Conservation (phyloP, 2,888 invertebrate species). For the Drepana falcataria region DNA sequence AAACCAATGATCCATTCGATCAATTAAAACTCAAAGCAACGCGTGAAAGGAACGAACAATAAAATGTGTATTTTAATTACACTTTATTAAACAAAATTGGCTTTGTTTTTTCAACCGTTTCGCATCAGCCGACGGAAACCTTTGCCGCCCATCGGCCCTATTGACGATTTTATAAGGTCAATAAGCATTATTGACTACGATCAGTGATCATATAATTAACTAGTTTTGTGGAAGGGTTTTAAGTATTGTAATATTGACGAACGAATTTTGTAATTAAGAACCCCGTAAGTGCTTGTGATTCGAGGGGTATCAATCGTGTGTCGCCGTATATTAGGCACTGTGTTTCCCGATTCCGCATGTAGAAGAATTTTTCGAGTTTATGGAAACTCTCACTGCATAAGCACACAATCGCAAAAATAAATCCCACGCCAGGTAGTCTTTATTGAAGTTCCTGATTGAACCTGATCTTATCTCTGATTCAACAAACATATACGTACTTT, state of each 20-base stretch:
- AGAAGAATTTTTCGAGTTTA: too few relatives aligned
- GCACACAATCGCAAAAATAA: too few relatives aligned
- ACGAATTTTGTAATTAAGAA: constrained; percentile 8
- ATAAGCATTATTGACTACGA: constrained; percentile 72
- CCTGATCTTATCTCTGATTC: too few relatives aligned
- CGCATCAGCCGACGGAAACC: constrained; percentile 47
- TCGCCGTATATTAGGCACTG: too few relatives aligned
- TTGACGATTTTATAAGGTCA: constrained; percentile 76
- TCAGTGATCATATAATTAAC: constrained; percentile 58
- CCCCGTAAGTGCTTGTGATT: too few relatives aligned
- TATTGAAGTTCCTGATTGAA: too few relatives aligned
- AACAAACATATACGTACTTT: too few relatives aligned
- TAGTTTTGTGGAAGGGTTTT: constrained; percentile 52
- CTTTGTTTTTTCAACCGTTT: constrained; percentile 63
- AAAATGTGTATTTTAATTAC: constrained; percentile 72
- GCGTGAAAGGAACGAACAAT: constrained; percentile 63
- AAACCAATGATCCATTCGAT: constrained; percentile 54
- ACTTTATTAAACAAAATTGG: constrained; percentile 69
- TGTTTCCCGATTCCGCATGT: too few relatives aligned
- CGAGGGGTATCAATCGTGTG: too few relatives aligned
- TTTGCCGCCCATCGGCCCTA: constrained; percentile 60
- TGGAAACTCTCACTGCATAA: too few relatives aligned
- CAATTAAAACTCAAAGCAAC: constrained; percentile 62
- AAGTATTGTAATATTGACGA: constrained; percentile 3
- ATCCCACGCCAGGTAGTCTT: too few relatives aligned